A percentile compares a stretch with the other conserved stretches of the same genome.
These are phyloP conservation scores for Rhadinocentrus ornatus DNA, from an alignment of 2,797 vertebrate genomes.

Conservation along the genomic window DNA sequence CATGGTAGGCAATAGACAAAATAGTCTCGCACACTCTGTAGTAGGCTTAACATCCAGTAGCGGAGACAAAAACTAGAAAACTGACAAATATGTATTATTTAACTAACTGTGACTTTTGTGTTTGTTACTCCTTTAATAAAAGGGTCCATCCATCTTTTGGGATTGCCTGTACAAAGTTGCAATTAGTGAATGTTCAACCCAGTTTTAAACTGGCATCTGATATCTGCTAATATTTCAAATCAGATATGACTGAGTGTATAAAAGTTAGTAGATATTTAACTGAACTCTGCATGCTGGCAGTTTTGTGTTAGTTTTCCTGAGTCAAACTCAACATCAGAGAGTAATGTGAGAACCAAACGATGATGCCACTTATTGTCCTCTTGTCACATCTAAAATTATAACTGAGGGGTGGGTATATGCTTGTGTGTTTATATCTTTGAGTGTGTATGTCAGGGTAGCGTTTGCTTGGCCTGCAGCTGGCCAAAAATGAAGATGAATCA, in stretches of 20 bases:
- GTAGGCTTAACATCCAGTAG: background rate
- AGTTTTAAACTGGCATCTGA: background rate
- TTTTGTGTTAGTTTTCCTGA: slow-evolving; percentile 35
- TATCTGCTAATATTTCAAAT: background rate
- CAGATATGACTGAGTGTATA: background rate
- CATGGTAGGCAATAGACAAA: slow-evolving; percentile 23
- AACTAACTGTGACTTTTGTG: no score
- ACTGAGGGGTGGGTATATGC: slow-evolving; percentile 14
- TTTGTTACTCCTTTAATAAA: background rate
- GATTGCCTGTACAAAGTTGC: no score
- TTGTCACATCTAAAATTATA: slow-evolving; percentile 68
- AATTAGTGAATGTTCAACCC: background rate
- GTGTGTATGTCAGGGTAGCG: slow-evolving; percentile 18
- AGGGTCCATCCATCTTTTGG: no score
- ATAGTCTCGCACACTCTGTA: background rate
- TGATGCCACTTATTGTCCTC: slow-evolving; percentile 73
- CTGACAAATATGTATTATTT: no score
- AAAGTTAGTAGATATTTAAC: background rate
- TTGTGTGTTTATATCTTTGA: slow-evolving; percentile 8
- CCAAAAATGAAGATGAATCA: slow-evolving; percentile 76
- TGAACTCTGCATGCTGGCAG: slow-evolving; percentile 13
- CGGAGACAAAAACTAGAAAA: background rate
- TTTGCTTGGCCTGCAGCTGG: slow-evolving; percentile 69
- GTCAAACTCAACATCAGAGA: slow-evolving; percentile 32
- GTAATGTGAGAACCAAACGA: slow-evolving; percentile 63